These are phyloP conservation scores for Litoditis marina DNA, from an alignment of 2,888 invertebrate genomes.

Conservation along the genomic window DNA sequence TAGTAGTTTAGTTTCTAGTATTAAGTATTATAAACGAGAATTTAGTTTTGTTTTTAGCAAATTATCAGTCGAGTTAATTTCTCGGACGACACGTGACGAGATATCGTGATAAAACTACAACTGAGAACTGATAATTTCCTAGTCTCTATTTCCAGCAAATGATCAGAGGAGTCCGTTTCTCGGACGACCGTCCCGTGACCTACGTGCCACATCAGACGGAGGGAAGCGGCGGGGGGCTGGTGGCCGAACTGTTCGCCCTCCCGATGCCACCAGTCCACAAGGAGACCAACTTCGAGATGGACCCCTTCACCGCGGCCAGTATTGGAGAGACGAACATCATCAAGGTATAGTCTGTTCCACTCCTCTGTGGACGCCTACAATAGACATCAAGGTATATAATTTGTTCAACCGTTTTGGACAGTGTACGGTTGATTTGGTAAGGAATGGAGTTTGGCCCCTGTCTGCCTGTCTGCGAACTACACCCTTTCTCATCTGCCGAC, in stretches of 20 bases:
- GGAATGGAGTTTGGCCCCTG: too few species aligned
- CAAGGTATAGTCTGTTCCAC: slow-evolving; percentile 1
- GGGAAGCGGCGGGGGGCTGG: slow-evolving; percentile 8
- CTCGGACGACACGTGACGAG: too few species aligned
- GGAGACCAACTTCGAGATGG: slow-evolving; percentile 36
- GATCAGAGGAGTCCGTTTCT: slow-evolving; percentile 37
- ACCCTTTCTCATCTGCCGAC: too few species aligned
- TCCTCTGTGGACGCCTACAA: too few species aligned
- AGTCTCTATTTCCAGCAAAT: slow-evolving; percentile 17
- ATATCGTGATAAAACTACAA: too few species aligned
- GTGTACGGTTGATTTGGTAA: too few species aligned
- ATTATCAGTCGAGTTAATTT: too few species aligned
- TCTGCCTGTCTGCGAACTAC: background rate
- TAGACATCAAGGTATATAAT: too few species aligned
- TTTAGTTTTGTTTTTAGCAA: too few species aligned
- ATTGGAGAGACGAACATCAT: slow-evolving; percentile 40
- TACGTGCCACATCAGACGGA: slow-evolving; percentile 21
- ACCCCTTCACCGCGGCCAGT: slow-evolving; percentile 43
- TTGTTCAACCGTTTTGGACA: too few species aligned
- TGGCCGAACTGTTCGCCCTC: slow-evolving; percentile 24
- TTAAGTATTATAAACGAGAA: too few species aligned
- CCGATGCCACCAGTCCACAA: slow-evolving; percentile 23
- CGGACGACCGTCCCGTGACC: slow-evolving; percentile 35
- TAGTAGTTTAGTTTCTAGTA: too few species aligned
- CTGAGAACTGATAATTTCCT: background rate